phyloP scores from a whole-genome alignment of 2,113 vertebrate genomes.

The Theropithecus gelada region DNA sequence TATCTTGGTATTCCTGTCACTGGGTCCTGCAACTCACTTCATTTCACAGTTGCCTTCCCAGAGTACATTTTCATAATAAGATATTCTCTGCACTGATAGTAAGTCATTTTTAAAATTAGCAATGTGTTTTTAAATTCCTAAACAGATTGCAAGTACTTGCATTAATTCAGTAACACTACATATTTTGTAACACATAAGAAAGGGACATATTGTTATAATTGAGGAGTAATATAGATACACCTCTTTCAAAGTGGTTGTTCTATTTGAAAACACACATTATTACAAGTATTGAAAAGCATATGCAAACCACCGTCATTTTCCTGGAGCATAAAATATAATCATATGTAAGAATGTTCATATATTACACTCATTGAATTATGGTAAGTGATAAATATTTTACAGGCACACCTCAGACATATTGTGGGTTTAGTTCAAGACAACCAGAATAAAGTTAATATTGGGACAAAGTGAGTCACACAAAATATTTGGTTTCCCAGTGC shows the following conservation, averaged over 20 bases:
- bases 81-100: not conserved
- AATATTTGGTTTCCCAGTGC: not conserved
- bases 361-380: not conserved
- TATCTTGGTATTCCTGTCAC: not conserved
- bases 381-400: not conserved
- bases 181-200: not conserved
- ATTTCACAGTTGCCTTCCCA: not conserved
- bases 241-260: not conserved
- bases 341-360: not conserved
- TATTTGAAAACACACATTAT: not conserved
- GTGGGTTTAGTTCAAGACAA: not conserved
- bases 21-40: not conserved
- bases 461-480: not conserved
- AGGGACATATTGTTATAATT: not conserved
- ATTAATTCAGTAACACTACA: not conserved
- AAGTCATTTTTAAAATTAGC: not conserved
- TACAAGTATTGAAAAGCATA: not conserved
- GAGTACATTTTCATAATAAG: not conserved
- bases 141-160: not conserved
- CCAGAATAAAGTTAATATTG: not conserved
- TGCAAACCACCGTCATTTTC: not conserved
- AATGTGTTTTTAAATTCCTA: not conserved
- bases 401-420: not conserved
- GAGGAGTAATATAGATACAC: not conserved
- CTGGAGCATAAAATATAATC: not conserved